These are phyloP conservation scores for Meleagris gallopavo DNA, from an alignment of 2,113 vertebrate genomes.

Conservation along the genomic window DNA sequence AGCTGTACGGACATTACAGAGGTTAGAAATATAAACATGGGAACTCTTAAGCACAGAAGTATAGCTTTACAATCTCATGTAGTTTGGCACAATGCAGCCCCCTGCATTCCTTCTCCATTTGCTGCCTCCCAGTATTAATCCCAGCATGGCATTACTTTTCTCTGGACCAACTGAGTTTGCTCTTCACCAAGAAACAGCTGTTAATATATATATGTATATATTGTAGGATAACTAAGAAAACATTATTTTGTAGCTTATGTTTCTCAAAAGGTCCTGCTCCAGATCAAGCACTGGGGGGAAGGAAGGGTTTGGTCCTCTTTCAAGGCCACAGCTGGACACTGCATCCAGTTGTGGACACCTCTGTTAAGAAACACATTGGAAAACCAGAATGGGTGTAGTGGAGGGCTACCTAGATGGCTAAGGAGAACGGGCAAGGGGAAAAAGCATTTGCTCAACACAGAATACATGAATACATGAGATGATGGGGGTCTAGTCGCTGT, in stretches of 20 bases:
- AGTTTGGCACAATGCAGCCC: neutral
- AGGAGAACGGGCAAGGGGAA: neutral
- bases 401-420: neutral
- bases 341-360: neutral
- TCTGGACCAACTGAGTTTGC: neutral
- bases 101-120: neutral
- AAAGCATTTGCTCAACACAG: neutral
- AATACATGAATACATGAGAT: neutral
- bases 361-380: neutral
- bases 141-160: neutral
- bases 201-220: neutral
- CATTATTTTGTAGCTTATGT: neutral
- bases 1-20: neutral
- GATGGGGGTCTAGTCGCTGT: neutral
- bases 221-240: neutral
- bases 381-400: neutral
- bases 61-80: neutral
- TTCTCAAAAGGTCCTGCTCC: neutral
- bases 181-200: neutral
- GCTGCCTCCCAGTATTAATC: fast-evolving
- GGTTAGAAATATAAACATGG: neutral
- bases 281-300: neutral
- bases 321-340: neutral
- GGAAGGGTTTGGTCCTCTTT: neutral
- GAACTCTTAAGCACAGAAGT: neutral